phyloP scores from a whole-genome alignment of 1,140 invertebrate species.

The Chymomyza costata region DNA sequence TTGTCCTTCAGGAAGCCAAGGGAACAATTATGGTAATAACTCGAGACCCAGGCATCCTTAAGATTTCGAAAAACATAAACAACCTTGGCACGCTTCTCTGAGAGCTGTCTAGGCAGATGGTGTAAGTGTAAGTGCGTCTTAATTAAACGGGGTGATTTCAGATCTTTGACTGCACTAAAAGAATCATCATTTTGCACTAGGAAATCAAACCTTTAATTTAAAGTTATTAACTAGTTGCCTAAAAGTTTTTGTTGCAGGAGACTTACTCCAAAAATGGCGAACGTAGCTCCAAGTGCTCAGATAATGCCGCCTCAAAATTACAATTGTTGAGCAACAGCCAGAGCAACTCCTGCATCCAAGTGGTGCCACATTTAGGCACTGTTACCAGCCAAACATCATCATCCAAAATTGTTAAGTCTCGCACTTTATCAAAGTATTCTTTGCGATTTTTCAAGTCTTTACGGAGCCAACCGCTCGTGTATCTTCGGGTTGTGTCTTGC shows the following conservation, averaged over 20 bases:
- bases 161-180: background rate
- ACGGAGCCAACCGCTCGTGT: too few relatives aligned
- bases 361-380: conserved; percentile 77
- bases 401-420: too few relatives aligned
- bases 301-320: conserved; percentile 74
- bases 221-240: too few relatives aligned
- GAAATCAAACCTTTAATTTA: too few relatives aligned
- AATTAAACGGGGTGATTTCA: conserved; percentile 8
- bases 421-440: too few relatives aligned
- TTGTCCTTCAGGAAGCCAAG: background rate
- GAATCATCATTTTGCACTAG: too few relatives aligned
- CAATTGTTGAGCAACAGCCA: conserved; percentile 80
- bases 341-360: conserved; percentile 82
- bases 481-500: too few relatives aligned
- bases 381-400: conserved; percentile 77
- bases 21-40: conserved; percentile 5
- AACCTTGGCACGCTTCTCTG: conserved; percentile 5
- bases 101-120: conserved; percentile 16
- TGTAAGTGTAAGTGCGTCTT: conserved; percentile 32
- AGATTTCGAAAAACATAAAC: conserved; percentile 32
- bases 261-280: conserved; percentile 76
- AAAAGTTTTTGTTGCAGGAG: too few relatives aligned
- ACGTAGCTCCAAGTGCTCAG: conserved; percentile 78
- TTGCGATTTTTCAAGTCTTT: too few relatives aligned
- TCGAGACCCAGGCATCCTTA: conserved; percentile 33